Conservation (phyloP, 2,888 invertebrate genomes). For the Portevinia maculata region DNA sequence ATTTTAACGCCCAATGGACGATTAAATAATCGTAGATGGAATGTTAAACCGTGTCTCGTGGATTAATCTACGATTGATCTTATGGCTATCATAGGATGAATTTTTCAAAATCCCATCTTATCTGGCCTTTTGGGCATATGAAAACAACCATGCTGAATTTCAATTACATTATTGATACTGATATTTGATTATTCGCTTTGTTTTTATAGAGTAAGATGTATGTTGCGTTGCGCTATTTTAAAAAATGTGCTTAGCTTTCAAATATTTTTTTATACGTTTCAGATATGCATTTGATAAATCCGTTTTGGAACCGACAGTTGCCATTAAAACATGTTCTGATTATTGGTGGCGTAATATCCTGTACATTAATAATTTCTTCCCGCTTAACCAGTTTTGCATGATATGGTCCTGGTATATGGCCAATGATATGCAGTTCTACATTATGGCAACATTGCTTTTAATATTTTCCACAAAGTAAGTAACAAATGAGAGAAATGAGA, state of each 20-base stretch:
- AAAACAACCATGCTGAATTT: too few relatives aligned
- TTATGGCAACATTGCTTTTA: constrained; percentile 87
- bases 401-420: constrained; percentile 93
- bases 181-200: background rate
- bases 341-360: constrained; percentile 94
- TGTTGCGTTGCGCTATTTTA: background rate
- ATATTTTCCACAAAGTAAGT: constrained; percentile 88
- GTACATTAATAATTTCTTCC: constrained; percentile 91
- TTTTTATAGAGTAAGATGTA: too few relatives aligned
- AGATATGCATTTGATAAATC: constrained; percentile 88
- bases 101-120: too few relatives aligned
- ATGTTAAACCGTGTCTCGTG: too few relatives aligned
- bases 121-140: too few relatives aligned
- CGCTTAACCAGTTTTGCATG: constrained; percentile 90
- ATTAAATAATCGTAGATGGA: too few relatives aligned
- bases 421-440: constrained; percentile 91
- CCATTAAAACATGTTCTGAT: constrained; percentile 89
- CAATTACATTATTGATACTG: too few relatives aligned
- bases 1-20: too few relatives aligned
- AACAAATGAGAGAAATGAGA: background rate
- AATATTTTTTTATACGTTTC: constrained; percentile 23
- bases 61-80: too few relatives aligned
- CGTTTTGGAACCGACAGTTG: constrained; percentile 89
- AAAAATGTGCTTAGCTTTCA: background rate
- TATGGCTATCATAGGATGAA: too few relatives aligned